These are phyloP conservation scores for Myocastor coypus DNA, from an alignment of 2,113 vertebrate genomes.

Conservation along the genomic window DNA sequence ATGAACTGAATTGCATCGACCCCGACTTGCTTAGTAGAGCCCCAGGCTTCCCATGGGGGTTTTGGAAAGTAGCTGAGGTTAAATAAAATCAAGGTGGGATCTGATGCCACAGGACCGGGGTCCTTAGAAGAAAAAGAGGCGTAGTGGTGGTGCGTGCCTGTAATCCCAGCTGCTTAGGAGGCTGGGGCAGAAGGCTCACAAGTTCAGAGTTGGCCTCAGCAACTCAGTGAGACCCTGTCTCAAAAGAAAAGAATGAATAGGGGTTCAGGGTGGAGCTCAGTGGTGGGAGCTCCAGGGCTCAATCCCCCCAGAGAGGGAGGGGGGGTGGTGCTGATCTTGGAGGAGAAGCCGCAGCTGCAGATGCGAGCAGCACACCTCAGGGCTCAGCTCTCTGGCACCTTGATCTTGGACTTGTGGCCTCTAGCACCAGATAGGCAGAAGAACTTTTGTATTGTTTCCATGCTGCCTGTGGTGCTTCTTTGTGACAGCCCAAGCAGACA, in stretches of 20 bases:
- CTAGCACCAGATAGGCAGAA: not conserved
- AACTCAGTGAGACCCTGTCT: not conserved
- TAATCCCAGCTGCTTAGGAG: not conserved
- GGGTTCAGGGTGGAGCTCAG: not conserved
- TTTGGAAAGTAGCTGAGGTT: not conserved
- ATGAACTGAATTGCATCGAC: not conserved
- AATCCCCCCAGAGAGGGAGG: not conserved
- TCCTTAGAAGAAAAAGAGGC: not conserved
- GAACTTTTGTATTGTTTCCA: not conserved
- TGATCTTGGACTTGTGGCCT: not conserved
- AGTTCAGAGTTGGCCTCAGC: not conserved
- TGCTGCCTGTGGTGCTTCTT: not conserved
- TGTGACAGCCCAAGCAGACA: too few relatives aligned
- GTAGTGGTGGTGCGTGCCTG: not conserved
- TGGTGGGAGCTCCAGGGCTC: not conserved
- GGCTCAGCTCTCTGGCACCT: accelerated
- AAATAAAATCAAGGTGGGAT: not conserved
- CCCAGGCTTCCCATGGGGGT: not conserved
- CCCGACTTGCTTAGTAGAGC: not conserved
- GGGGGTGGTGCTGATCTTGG: too few relatives aligned
- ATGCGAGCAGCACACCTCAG: accelerated
- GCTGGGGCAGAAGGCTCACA: not conserved
- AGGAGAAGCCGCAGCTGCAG: accelerated
- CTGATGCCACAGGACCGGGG: not conserved
- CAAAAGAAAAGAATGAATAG: not conserved